Conservation (phyloP, 1,140 invertebrate genomes). For the Cydia strobilella region DNA sequence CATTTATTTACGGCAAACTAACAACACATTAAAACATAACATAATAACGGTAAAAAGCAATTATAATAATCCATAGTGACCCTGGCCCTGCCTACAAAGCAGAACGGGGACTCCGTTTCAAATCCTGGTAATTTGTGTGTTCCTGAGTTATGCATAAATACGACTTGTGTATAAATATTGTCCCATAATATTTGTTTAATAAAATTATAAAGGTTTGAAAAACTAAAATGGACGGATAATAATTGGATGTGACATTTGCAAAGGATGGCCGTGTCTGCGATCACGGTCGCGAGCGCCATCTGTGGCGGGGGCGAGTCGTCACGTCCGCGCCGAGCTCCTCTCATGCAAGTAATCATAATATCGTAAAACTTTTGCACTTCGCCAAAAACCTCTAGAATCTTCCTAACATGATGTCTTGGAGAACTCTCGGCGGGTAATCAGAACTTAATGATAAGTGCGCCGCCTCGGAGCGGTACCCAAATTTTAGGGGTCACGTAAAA, state of each 20-base stretch:
- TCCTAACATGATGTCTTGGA: constrained; percentile 57
- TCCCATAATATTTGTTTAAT: no score
- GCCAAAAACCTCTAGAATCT: constrained; percentile 68
- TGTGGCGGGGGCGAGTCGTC: constrained; percentile 38
- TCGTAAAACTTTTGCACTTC: constrained; percentile 78
- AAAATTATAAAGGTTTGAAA: no score
- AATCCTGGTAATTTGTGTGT: no score
- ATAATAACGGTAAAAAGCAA: no score
- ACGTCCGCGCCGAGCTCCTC: constrained; percentile 51
- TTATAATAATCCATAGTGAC: no score
- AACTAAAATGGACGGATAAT: neutral
- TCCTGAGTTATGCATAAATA: no score
- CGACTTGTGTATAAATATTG: no score
- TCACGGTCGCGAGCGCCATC: neutral
- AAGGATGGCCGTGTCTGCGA: constrained; percentile 35
- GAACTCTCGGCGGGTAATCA: constrained; percentile 72
- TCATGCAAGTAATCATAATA: constrained; percentile 76
- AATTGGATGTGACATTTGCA: constrained; percentile 2
- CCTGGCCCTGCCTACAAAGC: no score
- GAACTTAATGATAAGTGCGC: constrained; percentile 77
- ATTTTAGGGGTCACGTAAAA: constrained; percentile 80
- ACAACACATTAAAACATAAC: no score
- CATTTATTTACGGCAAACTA: no score
- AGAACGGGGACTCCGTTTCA: no score
- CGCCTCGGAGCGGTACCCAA: constrained; percentile 63